Conservation (phyloP, 2,113 vertebrate genomes). For the Gambusia affinis region DNA sequence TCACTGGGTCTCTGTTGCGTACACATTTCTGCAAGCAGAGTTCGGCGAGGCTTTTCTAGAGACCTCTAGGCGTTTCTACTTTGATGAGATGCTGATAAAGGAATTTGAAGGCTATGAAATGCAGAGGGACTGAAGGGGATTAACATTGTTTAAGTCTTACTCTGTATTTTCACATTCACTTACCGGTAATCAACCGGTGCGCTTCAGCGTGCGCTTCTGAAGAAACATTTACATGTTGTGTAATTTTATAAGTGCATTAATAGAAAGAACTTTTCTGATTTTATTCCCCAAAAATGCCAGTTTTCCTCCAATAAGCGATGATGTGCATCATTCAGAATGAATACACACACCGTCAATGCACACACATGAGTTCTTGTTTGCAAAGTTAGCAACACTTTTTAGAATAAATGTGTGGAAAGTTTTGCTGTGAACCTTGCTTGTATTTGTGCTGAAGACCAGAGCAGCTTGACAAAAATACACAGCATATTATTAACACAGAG, state of each 20-base stretch:
- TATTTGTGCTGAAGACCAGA: not conserved
- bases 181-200: too few relatives aligned
- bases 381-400: not conserved
- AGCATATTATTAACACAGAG: not conserved
- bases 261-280: conserved; percentile 42
- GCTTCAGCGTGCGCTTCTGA: conserved; percentile 22
- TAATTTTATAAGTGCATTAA: conserved; percentile 56
- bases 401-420: not conserved
- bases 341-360: conserved; percentile 14
- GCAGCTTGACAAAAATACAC: not conserved
- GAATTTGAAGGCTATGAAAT: conserved; percentile 51
- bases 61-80: conserved; percentile 71
- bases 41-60: conserved; percentile 67
- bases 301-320: conserved; percentile 23
- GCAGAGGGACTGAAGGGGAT: conserved; percentile 37
- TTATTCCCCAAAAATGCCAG: conserved; percentile 20
- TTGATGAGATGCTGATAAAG: conserved; percentile 72
- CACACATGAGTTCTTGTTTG: conserved; percentile 10
- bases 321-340: conserved; percentile 28
- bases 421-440: not conserved
- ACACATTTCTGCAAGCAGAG: conserved; percentile 69
- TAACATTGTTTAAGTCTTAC: conserved; percentile 26
- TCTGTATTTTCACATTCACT: not conserved
- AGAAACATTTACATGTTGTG: conserved; percentile 11
- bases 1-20: conserved; percentile 64